These are phyloP conservation scores for Brachionus paranguensis DNA, from an alignment of 1,140 invertebrate genomes.

Conservation along the genomic window DNA sequence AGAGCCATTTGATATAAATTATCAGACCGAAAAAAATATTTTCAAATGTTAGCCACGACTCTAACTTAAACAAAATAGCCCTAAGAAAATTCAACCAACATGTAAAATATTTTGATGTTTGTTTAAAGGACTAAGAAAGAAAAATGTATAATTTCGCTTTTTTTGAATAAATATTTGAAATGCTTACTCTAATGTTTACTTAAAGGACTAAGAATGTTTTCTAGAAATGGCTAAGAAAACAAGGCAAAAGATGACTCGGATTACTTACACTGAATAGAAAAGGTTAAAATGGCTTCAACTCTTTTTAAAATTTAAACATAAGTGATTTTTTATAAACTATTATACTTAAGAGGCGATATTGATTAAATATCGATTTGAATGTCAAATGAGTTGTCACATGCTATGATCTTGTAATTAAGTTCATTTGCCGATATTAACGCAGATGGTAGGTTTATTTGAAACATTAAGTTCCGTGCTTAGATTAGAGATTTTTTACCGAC, in stretches of 20 bases:
- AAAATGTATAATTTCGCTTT: not conserved
- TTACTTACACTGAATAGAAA: not conserved
- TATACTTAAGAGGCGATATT: not conserved
- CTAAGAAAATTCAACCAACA: not conserved
- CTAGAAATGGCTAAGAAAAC: not conserved
- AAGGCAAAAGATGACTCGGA: not conserved
- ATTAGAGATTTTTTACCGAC: not conserved
- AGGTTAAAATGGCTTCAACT: not conserved
- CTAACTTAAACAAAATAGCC: not conserved
- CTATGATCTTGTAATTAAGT: not conserved
- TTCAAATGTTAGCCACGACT: not conserved
- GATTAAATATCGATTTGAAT: not conserved
- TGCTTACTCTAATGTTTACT: not conserved
- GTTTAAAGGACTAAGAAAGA: not conserved
- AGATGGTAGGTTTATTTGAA: not conserved
- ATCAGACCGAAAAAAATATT: not conserved
- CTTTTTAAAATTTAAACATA: not conserved
- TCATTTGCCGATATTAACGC: not conserved
- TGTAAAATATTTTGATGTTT: not conserved
- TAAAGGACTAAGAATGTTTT: not conserved
- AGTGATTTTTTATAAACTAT: not conserved
- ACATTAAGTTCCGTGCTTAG: not conserved
- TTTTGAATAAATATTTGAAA: constrained; percentile 22
- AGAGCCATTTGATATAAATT: not conserved
- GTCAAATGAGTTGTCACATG: not conserved